Evolutionary conservation across 2,888 invertebrate genomes (phyloP).

Genomic region (Brassicogethes aeneus): DNA sequence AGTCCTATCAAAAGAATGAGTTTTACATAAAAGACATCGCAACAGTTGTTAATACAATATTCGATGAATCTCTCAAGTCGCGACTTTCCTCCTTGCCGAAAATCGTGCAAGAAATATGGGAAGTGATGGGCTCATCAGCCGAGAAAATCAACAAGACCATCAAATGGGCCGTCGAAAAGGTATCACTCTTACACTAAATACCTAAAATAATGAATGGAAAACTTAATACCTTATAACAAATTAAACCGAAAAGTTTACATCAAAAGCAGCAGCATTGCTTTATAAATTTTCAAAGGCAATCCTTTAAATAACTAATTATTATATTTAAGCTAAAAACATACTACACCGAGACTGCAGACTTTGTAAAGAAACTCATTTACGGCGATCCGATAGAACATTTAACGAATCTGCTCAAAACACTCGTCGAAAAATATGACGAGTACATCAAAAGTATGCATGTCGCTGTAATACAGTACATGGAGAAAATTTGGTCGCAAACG

Average conservation of each 20-base stretch:
- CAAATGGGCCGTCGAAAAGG: conserved; percentile 62
- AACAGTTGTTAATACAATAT: conserved; percentile 56
- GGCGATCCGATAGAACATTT: conserved; percentile 69
- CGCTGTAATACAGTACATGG: conserved; percentile 58
- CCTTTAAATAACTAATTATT: neutral
- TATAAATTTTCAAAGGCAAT: neutral
- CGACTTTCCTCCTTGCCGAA: conserved; percentile 72
- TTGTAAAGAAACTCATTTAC: conserved; percentile 59
- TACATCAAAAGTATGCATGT: conserved; percentile 71
- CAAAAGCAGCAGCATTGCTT: no score
- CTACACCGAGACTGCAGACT: conserved; percentile 60
- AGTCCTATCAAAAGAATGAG: conserved; percentile 72
- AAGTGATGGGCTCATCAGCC: conserved; percentile 78
- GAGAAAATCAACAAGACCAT: conserved; percentile 68
- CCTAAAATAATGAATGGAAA: no score
- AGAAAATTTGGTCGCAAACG: conserved; percentile 64
- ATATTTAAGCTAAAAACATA: conserved; percentile 51
- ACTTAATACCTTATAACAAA: no score
- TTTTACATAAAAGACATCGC: conserved; percentile 76
- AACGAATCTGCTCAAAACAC: conserved; percentile 55
- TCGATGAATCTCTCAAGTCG: conserved; percentile 69
- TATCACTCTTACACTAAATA: conserved; percentile 23
- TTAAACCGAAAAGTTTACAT: no score
- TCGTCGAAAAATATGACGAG: conserved; percentile 69
- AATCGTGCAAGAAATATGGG: conserved; percentile 75